Evolutionary conservation across 37 sponge, comb jelly and placozoan genomes (phyloP).

Genomic region (Ianthella basta): DNA sequence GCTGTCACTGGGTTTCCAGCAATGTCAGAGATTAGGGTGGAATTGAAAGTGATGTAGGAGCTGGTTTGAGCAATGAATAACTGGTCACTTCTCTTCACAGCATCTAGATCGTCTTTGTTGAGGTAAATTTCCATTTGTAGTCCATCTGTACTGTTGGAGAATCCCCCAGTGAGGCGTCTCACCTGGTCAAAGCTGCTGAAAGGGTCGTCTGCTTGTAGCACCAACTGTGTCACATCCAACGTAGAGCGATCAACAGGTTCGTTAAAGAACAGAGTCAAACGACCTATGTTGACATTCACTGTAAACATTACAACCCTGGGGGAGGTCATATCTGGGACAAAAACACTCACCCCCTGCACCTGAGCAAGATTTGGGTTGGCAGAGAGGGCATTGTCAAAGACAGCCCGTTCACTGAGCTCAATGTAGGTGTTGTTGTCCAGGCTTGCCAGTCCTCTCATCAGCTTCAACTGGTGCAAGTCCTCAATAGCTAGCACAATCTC

Average conservation of each 20-base stretch:
- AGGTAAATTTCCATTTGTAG: conserved; percentile 59
- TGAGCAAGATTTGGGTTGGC: conserved; percentile 57
- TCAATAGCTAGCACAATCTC: conserved; percentile 50
- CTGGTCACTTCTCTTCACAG: conserved; percentile 69
- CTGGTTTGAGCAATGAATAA: conserved; percentile 62
- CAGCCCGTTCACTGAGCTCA: conserved; percentile 31
- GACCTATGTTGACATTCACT: conserved; percentile 70
- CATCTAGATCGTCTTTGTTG: conserved; percentile 69
- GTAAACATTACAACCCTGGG: conserved; percentile 65
- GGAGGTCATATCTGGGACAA: conserved; percentile 60
- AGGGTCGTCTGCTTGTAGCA: conserved; percentile 54
- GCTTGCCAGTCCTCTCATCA: conserved; percentile 74
- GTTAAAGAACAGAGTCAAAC: conserved; percentile 74
- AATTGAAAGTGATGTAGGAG: conserved; percentile 64
- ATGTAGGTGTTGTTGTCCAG: conserved; percentile 70
- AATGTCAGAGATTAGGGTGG: conserved; percentile 77
- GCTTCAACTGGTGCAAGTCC: conserved; percentile 87
- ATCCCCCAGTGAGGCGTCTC: conserved; percentile 71
- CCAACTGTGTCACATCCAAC: conserved; percentile 60
- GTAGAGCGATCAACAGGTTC: conserved; percentile 87
- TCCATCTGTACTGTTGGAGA: conserved; percentile 72
- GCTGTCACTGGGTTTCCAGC: conserved; percentile 74
- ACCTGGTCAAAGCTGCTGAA: conserved; percentile 34
- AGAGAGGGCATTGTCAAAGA: conserved; percentile 69
- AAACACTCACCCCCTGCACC: conserved; percentile 20